Evolutionary conservation across 2,113 vertebrate genomes (phyloP), one percentile per base, ranked within the genome.

Genomic region (Porphyrio hochstetteri): DNA sequence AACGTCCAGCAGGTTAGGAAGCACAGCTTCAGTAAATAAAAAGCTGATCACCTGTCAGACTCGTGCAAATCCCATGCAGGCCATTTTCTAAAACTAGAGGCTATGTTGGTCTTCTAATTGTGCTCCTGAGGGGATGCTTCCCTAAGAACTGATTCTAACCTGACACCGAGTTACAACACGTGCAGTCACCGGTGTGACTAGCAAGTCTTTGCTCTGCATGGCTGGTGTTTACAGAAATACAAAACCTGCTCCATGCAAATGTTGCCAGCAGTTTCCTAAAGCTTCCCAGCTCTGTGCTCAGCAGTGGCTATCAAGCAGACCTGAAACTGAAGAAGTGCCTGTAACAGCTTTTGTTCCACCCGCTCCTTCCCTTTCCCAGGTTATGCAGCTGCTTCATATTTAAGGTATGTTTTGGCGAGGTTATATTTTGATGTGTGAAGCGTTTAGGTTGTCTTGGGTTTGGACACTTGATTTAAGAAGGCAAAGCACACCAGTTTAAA

Each of bases 101-200:
- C 13, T 33, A 35, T 31, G 33, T 21, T 25, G 36, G 20, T 29
- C 31, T 88, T 55, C 44, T 55, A 16, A 59, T 68, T 46, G 42
- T 61, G 63, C 53, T 35, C 16, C 25, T 48, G 46, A 21, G 4
- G 7, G 18, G 18, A 3, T 40, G 46, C 46, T 72, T 64, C 53
- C 35, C 0, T 5, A 10, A 71, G 50, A 18, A 38, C 4, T 6
- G 20, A 18, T 74, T 69, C 71, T 38, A 29, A n/a, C 25, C 80
- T 9, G 44, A 48, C 12, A 5, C 1, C 2, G 65, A 76, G 61
- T 13, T 52, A 0, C 2, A 9, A 15, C 6, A 8, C 29, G 0
- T 2, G n/a, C 8, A 23, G 65, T 16, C 25, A 40, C n/a, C 8
- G 4, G 70, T 28, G 27, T 6, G 52, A 25, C 60, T 19, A 40